These are phyloP conservation scores for Aphelocoma coerulescens DNA, from an alignment of 2,113 vertebrate species.

Conservation along the genomic window DNA sequence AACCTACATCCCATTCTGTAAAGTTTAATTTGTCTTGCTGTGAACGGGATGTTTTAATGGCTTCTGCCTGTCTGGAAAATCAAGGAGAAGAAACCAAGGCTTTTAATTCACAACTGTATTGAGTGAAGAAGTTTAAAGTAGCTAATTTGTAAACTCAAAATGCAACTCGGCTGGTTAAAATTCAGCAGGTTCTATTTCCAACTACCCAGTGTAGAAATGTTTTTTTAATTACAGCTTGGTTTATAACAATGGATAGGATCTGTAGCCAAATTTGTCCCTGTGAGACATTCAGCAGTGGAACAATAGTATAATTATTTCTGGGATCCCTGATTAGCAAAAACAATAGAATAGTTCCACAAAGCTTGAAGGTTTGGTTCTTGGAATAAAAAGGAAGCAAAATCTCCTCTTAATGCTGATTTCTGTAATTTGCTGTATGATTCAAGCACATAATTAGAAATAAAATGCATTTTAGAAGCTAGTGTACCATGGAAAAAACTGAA, in stretches of 20 bases:
- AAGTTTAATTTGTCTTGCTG: not conserved
- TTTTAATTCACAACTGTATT: not conserved
- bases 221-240: slow-evolving; percentile 46
- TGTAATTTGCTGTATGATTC: not conserved
- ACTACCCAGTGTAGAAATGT: not conserved
- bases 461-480: not conserved
- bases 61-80: not conserved
- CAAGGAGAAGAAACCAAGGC: not conserved
- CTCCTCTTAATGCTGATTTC: not conserved
- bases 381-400: not conserved
- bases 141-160: not conserved
- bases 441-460: not conserved
- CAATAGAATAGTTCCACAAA: not conserved
- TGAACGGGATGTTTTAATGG: not conserved
- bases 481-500: not conserved
- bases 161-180: not conserved
- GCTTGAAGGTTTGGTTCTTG: not conserved
- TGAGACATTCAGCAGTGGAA: not conserved
- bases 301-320: slow-evolving; percentile 46
- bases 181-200: slow-evolving; percentile 4
- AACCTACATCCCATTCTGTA: not conserved
- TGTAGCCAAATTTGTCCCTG: slow-evolving; percentile 16
- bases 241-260: slow-evolving; percentile 26
- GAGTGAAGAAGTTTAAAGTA: not conserved
- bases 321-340: slow-evolving; percentile 40